Percentiles rank a stretch among this genome's conserved stretches.
These are phyloP conservation scores for Hypsopygia costalis DNA, from an alignment of 2,888 invertebrate species.

Conservation along the genomic window DNA sequence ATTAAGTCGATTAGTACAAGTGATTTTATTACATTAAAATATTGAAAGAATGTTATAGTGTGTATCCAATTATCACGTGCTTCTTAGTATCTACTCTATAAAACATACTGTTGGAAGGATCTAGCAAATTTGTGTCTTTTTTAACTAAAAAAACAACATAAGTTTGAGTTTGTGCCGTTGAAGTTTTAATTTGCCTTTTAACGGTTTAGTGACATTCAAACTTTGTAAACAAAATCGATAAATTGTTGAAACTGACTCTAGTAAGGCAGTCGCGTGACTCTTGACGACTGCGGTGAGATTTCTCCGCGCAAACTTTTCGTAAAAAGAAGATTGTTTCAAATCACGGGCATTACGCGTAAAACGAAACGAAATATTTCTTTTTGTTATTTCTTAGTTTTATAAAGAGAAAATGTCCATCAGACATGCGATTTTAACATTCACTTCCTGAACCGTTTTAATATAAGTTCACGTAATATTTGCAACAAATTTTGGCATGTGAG, in stretches of 20 bases:
- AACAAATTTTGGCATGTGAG: too few relatives aligned
- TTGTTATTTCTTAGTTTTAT: constrained; percentile 40
- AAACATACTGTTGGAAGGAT: too few relatives aligned
- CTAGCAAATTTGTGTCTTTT: too few relatives aligned
- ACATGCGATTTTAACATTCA: constrained; percentile 49
- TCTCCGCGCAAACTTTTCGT: constrained; percentile 40
- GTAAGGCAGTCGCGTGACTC: constrained; percentile 54
- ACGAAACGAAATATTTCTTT: constrained; percentile 43
- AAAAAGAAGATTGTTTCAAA: constrained; percentile 66
- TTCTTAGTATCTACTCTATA: too few relatives aligned
- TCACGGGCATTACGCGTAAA: constrained; percentile 55
- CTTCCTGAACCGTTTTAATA: constrained; percentile 12
- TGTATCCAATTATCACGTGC: too few relatives aligned
- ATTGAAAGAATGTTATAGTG: too few relatives aligned
- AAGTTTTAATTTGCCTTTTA: too few relatives aligned
- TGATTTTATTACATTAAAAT: too few relatives aligned
- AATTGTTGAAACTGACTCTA: neutral
- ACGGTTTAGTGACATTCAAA: neutral
- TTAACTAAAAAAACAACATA: too few relatives aligned
- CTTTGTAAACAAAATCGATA: neutral
- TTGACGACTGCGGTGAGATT: constrained; percentile 54
- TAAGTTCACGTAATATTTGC: neutral
- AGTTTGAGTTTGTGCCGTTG: too few relatives aligned
- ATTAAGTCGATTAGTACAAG: too few relatives aligned
- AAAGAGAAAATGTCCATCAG: constrained; percentile 42